Percentiles rank a stretch among this genome's conserved stretches.
phyloP scores from a whole-genome alignment of 1,140 invertebrate genomes.

The Leptinotarsa defecta region DNA sequence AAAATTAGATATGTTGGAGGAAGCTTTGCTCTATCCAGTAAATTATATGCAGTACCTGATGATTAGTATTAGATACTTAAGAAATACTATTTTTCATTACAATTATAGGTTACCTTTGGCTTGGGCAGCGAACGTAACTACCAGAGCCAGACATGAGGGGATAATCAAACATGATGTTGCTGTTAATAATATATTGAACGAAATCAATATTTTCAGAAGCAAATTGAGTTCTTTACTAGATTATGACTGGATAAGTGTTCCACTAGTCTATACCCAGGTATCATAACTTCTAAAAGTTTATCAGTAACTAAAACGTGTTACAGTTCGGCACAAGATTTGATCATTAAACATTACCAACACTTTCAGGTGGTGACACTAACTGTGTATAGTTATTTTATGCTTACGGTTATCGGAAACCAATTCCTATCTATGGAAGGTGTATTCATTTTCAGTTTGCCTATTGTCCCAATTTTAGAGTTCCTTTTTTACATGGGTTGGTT shows the following conservation, averaged over 20 bases:
- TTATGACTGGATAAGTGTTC: conserved; percentile 86
- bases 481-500: conserved; percentile 91
- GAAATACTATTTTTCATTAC: not conserved
- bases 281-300: too few relatives aligned
- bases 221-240: conserved; percentile 75
- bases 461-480: conserved; percentile 83
- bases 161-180: conserved; percentile 75
- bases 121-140: conserved; percentile 75
- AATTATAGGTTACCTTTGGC: conserved; percentile 67
- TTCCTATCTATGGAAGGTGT: conserved; percentile 52
- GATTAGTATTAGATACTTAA: conserved; percentile 1
- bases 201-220: conserved; percentile 70
- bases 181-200: conserved; percentile 69
- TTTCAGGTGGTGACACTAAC: conserved; percentile 67
- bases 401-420: conserved; percentile 71
- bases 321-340: too few relatives aligned
- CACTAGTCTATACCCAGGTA: conserved; percentile 85
- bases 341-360: not conserved
- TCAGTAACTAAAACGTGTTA: too few relatives aligned
- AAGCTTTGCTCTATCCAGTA: too few relatives aligned
- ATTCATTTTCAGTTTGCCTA: conserved; percentile 80
- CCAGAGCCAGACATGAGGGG: conserved; percentile 70
- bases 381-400: conserved; percentile 74
- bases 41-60: too few relatives aligned
- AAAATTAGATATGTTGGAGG: too few relatives aligned